Evolutionary conservation across 2,113 vertebrate species (phyloP).

Genomic region (Hucho hucho): DNA sequence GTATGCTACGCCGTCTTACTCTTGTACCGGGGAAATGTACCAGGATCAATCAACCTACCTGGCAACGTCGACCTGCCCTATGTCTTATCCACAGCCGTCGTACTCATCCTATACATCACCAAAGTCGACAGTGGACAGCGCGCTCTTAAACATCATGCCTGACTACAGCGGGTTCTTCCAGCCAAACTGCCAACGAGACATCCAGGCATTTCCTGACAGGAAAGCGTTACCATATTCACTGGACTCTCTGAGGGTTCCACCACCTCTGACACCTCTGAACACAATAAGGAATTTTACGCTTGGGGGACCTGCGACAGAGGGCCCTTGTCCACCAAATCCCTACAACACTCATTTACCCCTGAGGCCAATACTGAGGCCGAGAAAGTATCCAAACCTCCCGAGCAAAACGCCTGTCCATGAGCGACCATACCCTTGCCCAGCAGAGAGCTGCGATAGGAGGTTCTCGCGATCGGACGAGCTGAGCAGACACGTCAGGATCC

Average conservation of each 20-base stretch:
- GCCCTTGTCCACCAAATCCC: slow-evolving; percentile 61
- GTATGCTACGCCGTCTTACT: slow-evolving; percentile 82
- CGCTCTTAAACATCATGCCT: slow-evolving; percentile 84
- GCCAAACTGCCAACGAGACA: slow-evolving; percentile 83
- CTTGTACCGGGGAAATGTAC: slow-evolving; percentile 84
- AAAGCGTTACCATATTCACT: slow-evolving; percentile 86
- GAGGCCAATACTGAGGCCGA: slow-evolving; percentile 84
- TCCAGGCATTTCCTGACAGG: slow-evolving; percentile 79
- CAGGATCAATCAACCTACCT: slow-evolving; percentile 82
- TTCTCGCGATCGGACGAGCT: slow-evolving; percentile 93
- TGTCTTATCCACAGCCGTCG: slow-evolving; percentile 79
- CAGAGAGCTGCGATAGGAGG: slow-evolving; percentile 89
- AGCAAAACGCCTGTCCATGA: slow-evolving; percentile 95
- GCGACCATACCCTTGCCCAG: slow-evolving; percentile 90
- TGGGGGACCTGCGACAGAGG: slow-evolving; percentile 69
- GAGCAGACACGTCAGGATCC: slow-evolving; percentile 89
- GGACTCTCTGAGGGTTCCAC: slow-evolving; percentile 83
- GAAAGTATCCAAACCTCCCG: slow-evolving; percentile 90
- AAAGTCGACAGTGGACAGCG: slow-evolving; percentile 76
- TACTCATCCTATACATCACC: slow-evolving; percentile 82
- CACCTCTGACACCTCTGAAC: slow-evolving; percentile 90
- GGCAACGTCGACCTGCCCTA: slow-evolving; percentile 74
- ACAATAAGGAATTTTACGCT: slow-evolving; percentile 92
- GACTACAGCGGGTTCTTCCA: slow-evolving; percentile 89
- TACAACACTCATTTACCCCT: slow-evolving; percentile 81